Conservation (phyloP, 1,140 invertebrate genomes). For the Caenorhabditis latens region DNA sequence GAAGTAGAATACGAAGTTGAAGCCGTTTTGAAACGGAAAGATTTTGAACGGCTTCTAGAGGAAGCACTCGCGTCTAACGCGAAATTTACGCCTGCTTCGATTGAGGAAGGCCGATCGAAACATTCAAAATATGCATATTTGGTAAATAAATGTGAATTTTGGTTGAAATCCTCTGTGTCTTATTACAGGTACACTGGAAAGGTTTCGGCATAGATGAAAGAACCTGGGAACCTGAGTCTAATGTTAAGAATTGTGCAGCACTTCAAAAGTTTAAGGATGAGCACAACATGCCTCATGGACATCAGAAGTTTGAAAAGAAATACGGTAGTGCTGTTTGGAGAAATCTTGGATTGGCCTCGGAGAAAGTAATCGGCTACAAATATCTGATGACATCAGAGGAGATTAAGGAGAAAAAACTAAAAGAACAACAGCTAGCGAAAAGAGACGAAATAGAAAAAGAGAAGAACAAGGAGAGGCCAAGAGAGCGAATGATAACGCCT, state of each 20-base stretch:
- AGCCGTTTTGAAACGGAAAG: background rate
- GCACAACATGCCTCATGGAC: background rate
- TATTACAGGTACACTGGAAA: constrained; percentile 6
- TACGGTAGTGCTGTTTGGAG: background rate
- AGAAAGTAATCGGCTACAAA: background rate
- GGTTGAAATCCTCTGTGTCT: too few species aligned
- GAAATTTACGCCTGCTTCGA: constrained; percentile 2
- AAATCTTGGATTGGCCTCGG: background rate
- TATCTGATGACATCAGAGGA: background rate
- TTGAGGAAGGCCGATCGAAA: background rate
- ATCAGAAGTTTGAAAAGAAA: background rate
- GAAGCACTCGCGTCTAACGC: background rate
- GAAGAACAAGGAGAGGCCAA: too few species aligned
- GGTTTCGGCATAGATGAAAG: background rate
- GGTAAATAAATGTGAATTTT: background rate
- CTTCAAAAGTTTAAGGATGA: background rate
- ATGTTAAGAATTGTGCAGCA: background rate
- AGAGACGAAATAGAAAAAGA: background rate
- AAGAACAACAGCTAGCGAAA: background rate
- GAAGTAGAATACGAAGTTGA: background rate
- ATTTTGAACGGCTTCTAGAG: background rate
- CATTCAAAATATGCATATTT: constrained; percentile 30
- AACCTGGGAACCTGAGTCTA: constrained; percentile 20
- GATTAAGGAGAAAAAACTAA: background rate
- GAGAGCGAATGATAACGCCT: background rate